These are phyloP conservation scores for Theocolax elegans DNA, from an alignment of 1,140 invertebrate genomes.

Conservation along the genomic window DNA sequence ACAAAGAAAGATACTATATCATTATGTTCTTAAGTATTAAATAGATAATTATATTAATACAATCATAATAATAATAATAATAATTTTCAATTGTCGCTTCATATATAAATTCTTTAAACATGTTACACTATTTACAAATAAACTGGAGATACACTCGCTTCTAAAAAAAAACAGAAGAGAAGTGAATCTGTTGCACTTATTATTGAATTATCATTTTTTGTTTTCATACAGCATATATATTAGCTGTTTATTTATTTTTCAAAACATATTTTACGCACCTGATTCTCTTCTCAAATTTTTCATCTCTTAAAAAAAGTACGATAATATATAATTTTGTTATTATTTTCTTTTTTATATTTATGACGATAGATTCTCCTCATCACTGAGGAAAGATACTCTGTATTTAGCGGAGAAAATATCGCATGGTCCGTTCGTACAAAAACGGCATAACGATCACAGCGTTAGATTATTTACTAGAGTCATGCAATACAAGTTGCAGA, in stretches of 20 bases:
- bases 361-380: slow-evolving; percentile 33
- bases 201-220: slow-evolving; percentile 22
- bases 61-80: too few relatives aligned
- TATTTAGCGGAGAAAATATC: slow-evolving; percentile 39
- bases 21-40: slow-evolving; percentile 54
- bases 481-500: slow-evolving; percentile 42
- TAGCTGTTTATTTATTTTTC: slow-evolving; percentile 22
- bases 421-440: slow-evolving; percentile 45
- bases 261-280: slow-evolving; percentile 16
- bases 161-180: slow-evolving; percentile 47
- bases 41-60: slow-evolving; percentile 60
- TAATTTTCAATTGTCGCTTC: slow-evolving; percentile 49
- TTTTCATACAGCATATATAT: slow-evolving; percentile 16
- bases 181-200: slow-evolving; percentile 31
- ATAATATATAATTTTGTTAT: slow-evolving; percentile 39
- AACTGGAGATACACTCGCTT: slow-evolving; percentile 48
- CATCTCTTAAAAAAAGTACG: slow-evolving; percentile 32
- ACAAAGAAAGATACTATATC: slow-evolving; percentile 51
- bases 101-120: slow-evolving; percentile 57
- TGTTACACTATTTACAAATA: slow-evolving; percentile 65
- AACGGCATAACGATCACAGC: slow-evolving; percentile 58
- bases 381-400: slow-evolving; percentile 34
- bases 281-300: slow-evolving; percentile 31
- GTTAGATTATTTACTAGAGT: slow-evolving; percentile 55
- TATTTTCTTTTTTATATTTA: slow-evolving; percentile 21